These are phyloP conservation scores for Hemistola chrysoprasaria DNA, from an alignment of 2,888 invertebrate species.

Conservation along the genomic window DNA sequence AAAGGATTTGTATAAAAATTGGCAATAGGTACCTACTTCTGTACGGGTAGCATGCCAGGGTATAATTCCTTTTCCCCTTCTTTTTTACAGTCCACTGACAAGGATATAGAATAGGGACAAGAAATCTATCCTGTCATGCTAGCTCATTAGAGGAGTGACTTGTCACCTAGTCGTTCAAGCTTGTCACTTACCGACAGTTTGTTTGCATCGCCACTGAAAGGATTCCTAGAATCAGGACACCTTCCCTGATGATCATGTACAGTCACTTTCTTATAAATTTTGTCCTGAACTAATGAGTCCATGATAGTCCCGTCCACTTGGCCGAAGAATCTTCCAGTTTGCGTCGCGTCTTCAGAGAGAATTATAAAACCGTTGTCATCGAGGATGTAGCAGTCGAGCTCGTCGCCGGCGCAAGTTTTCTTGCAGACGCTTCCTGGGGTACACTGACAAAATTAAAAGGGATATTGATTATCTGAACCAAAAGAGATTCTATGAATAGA, in stretches of 20 bases:
- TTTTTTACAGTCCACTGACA: too few species aligned
- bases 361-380: constrained; percentile 98
- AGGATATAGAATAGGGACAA: too few species aligned
- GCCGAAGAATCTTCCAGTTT: constrained; percentile 96
- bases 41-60: too few species aligned
- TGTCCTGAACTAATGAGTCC: constrained; percentile 95
- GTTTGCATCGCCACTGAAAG: constrained; percentile 79
- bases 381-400: constrained; percentile 94
- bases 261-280: constrained; percentile 93
- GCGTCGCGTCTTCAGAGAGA: constrained; percentile 91
- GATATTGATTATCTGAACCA: not conserved
- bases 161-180: too few species aligned
- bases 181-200: constrained; percentile 58
- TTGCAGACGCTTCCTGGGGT: constrained; percentile 86
- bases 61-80: too few species aligned
- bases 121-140: too few species aligned
- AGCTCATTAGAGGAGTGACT: too few species aligned
- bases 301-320: constrained; percentile 97
- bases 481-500: too few species aligned
- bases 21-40: too few species aligned
- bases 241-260: constrained; percentile 95
- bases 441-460: constrained; percentile 74
- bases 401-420: constrained; percentile 93
- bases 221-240: constrained; percentile 87
- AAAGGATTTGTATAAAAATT: constrained; percentile 37